Conservation (phyloP, 2,888 invertebrate genomes). For the Cerceris rybyensis region DNA sequence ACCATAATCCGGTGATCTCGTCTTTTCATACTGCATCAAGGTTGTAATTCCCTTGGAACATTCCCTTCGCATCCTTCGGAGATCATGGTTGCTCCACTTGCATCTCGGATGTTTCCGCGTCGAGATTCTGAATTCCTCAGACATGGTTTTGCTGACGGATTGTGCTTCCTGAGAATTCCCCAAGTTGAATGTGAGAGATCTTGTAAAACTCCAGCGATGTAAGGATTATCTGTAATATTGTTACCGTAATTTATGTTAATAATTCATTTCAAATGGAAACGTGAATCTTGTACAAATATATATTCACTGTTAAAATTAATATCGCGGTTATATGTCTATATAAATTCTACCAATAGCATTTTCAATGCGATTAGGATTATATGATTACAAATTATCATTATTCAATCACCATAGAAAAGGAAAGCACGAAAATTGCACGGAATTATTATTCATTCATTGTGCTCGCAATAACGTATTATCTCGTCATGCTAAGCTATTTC, state of each 20-base stretch:
- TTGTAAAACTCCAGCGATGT: not conserved
- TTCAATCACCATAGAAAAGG: too few species aligned
- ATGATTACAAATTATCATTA: too few species aligned
- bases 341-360: too few species aligned
- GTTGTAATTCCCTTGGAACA: conserved; percentile 46
- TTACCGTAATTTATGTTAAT: not conserved
- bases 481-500: too few species aligned
- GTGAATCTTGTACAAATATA: not conserved
- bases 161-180: conserved; percentile 34
- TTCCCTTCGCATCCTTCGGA: conserved; percentile 31
- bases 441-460: too few species aligned
- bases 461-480: too few species aligned
- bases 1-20: conserved; percentile 23
- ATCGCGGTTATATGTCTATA: too few species aligned
- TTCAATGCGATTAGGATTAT: too few species aligned
- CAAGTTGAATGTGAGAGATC: not conserved
- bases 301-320: too few species aligned
- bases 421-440: too few species aligned
- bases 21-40: conserved; percentile 26
- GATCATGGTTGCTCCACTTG: conserved; percentile 30
- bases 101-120: conserved; percentile 18
- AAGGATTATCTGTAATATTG: not conserved
- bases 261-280: not conserved
- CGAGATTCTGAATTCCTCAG: conserved; percentile 35
- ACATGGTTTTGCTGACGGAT: conserved; percentile 39